Percentiles rank a stretch among this genome's conserved stretches.
Conservation (phyloP, 2,888 invertebrate genomes). For the Marasmarcha lunaedactyla region DNA sequence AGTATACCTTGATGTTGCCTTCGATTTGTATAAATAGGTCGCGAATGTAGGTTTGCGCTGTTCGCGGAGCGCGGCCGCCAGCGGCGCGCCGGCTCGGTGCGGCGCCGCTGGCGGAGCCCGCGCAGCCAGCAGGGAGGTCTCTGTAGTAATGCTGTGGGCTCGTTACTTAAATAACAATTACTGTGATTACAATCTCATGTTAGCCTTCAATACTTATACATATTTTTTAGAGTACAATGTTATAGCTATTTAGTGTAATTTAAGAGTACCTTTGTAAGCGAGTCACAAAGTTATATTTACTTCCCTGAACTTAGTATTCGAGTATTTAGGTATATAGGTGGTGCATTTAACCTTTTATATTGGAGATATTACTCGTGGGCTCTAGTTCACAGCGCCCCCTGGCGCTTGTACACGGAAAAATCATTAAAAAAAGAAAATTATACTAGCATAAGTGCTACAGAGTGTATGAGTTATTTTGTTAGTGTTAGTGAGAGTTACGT, state of each 20-base stretch:
- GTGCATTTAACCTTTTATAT: conserved; percentile 64
- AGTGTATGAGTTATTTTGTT: conserved; percentile 29
- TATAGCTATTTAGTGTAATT: conserved; percentile 66
- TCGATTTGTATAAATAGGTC: conserved; percentile 52
- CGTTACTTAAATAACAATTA: conserved; percentile 66
- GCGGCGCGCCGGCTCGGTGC: neutral
- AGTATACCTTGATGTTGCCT: conserved; percentile 70
- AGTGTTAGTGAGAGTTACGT: conserved; percentile 47
- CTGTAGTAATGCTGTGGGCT: conserved; percentile 63
- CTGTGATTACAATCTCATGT: conserved; percentile 69
- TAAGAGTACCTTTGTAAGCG: conserved; percentile 56
- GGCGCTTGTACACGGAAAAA: neutral
- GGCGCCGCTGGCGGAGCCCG: neutral
- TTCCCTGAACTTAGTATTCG: conserved; percentile 59
- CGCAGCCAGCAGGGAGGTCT: conserved; percentile 22
- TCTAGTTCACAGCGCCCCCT: conserved; percentile 24
- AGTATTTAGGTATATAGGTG: conserved; percentile 55
- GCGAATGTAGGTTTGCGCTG: conserved; percentile 31
- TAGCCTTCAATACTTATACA: conserved; percentile 71
- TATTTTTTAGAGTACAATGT: conserved; percentile 71
- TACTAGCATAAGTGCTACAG: conserved; percentile 18
- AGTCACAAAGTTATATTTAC: conserved; percentile 69
- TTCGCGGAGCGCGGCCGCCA: too few species aligned
- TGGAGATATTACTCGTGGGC: conserved; percentile 40
- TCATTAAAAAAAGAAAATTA: conserved; percentile 8